Percentiles rank a stretch among this genome's conserved stretches.
Conservation (phyloP, 1,140 invertebrate species). For the Neotoxoptera formosana region DNA sequence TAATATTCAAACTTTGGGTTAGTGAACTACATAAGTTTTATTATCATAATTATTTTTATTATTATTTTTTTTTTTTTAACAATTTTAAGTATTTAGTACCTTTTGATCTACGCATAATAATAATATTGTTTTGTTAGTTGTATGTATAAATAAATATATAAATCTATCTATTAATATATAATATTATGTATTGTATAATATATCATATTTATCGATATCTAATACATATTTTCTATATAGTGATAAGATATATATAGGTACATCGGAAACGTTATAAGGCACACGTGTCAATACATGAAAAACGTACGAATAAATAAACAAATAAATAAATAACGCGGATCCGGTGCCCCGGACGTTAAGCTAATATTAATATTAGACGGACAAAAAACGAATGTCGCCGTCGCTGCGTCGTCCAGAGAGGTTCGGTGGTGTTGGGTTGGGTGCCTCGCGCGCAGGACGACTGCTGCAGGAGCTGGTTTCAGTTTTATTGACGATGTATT, state of each 20-base stretch:
- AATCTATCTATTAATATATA: not conserved
- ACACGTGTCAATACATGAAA: not conserved
- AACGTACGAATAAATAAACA: conserved; percentile 27
- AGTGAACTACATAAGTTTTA: conserved; percentile 22
- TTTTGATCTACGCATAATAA: not conserved
- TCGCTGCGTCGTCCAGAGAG: not conserved
- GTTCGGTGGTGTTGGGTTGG: not conserved
- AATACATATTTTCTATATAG: conserved; percentile 29
- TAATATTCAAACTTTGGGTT: conserved; percentile 19
- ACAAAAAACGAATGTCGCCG: not conserved
- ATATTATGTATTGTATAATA: conserved; percentile 4
- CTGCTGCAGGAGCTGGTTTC: not conserved
- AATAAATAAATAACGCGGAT: not conserved
- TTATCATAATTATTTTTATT: not conserved
- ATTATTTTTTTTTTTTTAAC: conserved; percentile 18
- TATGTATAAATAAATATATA: not conserved
- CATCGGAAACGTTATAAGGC: conserved; percentile 16
- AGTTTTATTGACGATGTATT: not conserved
- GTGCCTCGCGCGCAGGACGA: not conserved
- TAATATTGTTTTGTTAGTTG: conserved; percentile 38
- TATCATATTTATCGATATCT: conserved; percentile 11
- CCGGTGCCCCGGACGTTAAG: not conserved
- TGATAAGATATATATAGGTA: not conserved
- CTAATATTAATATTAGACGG: not conserved
- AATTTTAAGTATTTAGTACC: not conserved